Evolutionary conservation across 2,888 invertebrate genomes (phyloP).

Genomic region (Euplagia quadripunctaria): DNA sequence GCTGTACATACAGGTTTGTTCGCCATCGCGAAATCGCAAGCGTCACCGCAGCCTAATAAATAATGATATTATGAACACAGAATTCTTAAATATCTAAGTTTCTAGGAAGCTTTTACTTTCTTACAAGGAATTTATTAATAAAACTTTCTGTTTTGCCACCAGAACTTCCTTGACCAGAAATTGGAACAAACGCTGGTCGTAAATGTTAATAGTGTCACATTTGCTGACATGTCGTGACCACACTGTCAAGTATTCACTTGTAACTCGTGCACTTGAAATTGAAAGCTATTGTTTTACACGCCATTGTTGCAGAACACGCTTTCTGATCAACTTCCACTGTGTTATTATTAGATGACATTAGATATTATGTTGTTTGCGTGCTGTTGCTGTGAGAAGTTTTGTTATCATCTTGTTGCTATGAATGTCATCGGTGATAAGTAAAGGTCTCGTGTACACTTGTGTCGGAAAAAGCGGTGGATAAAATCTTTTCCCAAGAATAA

Average conservation of each 20-base stretch:
- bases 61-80: no score
- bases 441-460: not conserved
- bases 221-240: conserved; percentile 18
- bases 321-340: conserved; percentile 41
- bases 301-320: conserved; percentile 45
- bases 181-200: conserved; percentile 12
- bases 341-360: conserved; percentile 6
- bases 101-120: conserved; percentile 11
- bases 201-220: conserved; percentile 14
- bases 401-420: conserved; percentile 3
- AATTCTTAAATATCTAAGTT: not conserved
- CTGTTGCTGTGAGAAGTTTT: conserved; percentile 8
- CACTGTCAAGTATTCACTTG: conserved; percentile 20
- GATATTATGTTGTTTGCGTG: conserved; percentile 20
- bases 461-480: not conserved
- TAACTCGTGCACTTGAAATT: conserved; percentile 40
- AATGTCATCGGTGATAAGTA: not conserved
- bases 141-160: conserved; percentile 12
- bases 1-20: no score
- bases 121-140: not conserved
- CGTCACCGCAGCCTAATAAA: no score
- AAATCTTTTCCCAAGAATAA: no score
- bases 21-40: no score
- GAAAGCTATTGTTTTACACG: conserved; percentile 53
- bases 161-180: conserved; percentile 11